Percentiles rank a stretch among this genome's conserved stretches.
These are phyloP conservation scores for Carposina sasakii DNA, from an alignment of 1,140 invertebrate genomes.

Conservation along the genomic window DNA sequence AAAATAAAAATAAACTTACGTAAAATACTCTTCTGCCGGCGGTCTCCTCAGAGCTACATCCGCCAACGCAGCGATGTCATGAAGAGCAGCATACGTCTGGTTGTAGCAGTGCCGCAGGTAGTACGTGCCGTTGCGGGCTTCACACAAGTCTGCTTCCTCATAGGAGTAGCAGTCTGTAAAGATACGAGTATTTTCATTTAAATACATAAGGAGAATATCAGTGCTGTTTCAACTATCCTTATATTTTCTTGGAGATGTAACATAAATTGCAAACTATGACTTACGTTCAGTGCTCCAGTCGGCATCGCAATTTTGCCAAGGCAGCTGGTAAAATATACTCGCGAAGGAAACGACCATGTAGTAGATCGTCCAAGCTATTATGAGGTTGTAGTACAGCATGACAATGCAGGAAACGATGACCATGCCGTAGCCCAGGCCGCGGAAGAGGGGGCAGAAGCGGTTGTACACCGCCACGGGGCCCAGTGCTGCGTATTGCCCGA, in stretches of 20 bases:
- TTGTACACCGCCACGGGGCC: slow-evolving; percentile 82
- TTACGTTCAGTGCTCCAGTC: slow-evolving; percentile 82
- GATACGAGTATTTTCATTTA: slow-evolving; percentile 10
- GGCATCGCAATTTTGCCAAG: slow-evolving; percentile 84
- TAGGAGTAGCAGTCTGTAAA: slow-evolving; percentile 78
- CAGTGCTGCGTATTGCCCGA: slow-evolving; percentile 83
- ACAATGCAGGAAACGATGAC: slow-evolving; percentile 87
- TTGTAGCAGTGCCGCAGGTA: slow-evolving; percentile 75
- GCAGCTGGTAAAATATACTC: slow-evolving; percentile 76
- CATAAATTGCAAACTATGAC: slow-evolving; percentile 32
- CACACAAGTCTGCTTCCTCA: slow-evolving; percentile 75
- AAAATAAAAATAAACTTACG: too few species aligned
- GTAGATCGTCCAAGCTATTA: slow-evolving; percentile 89
- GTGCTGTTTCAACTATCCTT: too few species aligned
- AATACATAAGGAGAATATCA: too few species aligned
- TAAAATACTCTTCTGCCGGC: slow-evolving; percentile 89
- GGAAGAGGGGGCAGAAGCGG: slow-evolving; percentile 79
- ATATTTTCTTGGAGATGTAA: too few species aligned
- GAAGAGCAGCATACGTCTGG: slow-evolving; percentile 62
- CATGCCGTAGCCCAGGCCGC: slow-evolving; percentile 88
- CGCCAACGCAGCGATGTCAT: slow-evolving; percentile 70
- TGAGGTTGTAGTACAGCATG: slow-evolving; percentile 89
- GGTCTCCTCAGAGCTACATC: slow-evolving; percentile 75
- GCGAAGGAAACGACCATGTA: slow-evolving; percentile 86
- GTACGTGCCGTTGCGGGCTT: slow-evolving; percentile 77